Evolutionary conservation across 2,113 vertebrate species (phyloP).

Genomic region (Dicerorhinus sumatrensis): DNA sequence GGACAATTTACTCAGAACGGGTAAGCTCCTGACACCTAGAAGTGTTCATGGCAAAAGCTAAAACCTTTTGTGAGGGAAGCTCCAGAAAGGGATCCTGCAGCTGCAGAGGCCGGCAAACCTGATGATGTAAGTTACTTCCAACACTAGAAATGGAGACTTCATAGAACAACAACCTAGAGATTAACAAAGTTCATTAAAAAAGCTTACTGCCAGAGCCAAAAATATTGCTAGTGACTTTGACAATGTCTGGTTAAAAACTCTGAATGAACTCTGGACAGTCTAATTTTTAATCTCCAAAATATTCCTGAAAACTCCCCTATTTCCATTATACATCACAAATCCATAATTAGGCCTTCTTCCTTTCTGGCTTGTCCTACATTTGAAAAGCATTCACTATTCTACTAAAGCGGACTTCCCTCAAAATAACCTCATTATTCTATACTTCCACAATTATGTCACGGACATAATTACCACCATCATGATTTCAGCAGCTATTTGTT

Average conservation of each 20-base stretch:
- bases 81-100: not conserved
- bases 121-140: too few species aligned
- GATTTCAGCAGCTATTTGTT: constrained; percentile 51
- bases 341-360: not conserved
- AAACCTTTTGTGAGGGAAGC: not conserved
- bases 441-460: constrained; percentile 47
- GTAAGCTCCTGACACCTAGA: not conserved
- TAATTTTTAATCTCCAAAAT: constrained; percentile 13
- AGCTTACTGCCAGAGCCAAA: not conserved
- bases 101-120: not conserved
- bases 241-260: not conserved
- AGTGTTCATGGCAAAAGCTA: not conserved
- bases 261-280: not conserved
- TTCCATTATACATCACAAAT: not conserved
- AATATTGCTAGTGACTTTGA: not conserved
- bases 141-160: too few species aligned
- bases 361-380: not conserved
- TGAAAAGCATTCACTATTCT: not conserved
- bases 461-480: constrained; percentile 56
- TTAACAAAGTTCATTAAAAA: not conserved
- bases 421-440: constrained; percentile 38
- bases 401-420: not conserved
- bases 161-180: not conserved
- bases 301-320: not conserved
- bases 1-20: not conserved